phyloP scores from a whole-genome alignment of 2,113 vertebrate genomes.

The Naja naja region DNA sequence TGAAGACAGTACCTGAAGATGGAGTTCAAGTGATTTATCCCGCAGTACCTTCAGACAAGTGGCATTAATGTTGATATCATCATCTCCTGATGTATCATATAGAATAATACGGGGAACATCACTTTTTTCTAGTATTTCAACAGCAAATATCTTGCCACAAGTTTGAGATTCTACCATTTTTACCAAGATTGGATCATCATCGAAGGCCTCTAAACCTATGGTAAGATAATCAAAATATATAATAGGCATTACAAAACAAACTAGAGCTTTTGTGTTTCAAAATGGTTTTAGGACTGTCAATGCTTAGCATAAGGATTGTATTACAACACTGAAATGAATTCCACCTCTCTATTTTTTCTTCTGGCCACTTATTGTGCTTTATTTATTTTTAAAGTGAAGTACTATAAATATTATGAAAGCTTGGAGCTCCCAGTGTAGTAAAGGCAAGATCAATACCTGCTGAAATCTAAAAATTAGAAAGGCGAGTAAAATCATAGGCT shows the following conservation, averaged over 20 bases:
- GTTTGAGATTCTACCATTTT: constrained; percentile 79
- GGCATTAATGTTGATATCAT: constrained; percentile 88
- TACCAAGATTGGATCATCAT: constrained; percentile 76
- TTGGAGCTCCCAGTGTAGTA: too few relatives aligned
- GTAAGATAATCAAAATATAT: constrained; percentile 10
- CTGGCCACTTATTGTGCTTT: background rate
- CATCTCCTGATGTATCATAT: constrained; percentile 90
- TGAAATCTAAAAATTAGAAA: background rate
- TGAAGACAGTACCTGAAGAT: constrained; percentile 75
- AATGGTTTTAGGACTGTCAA: background rate
- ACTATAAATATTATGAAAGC: background rate
- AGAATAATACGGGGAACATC: constrained; percentile 80
- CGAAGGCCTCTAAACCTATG: constrained; percentile 85
- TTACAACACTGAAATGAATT: background rate
- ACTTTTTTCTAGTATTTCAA: constrained; percentile 82
- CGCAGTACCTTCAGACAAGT: constrained; percentile 80
- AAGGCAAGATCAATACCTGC: background rate
- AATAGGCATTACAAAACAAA: background rate
- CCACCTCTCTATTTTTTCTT: background rate
- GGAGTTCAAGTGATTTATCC: constrained; percentile 81
- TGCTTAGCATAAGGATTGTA: background rate
- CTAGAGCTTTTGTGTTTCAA: background rate
- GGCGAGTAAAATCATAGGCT: background rate
- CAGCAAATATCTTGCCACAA: constrained; percentile 84
- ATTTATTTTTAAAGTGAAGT: background rate